Conservation (phyloP, 2,888 invertebrate species). For the Andrena trimmerana region DNA sequence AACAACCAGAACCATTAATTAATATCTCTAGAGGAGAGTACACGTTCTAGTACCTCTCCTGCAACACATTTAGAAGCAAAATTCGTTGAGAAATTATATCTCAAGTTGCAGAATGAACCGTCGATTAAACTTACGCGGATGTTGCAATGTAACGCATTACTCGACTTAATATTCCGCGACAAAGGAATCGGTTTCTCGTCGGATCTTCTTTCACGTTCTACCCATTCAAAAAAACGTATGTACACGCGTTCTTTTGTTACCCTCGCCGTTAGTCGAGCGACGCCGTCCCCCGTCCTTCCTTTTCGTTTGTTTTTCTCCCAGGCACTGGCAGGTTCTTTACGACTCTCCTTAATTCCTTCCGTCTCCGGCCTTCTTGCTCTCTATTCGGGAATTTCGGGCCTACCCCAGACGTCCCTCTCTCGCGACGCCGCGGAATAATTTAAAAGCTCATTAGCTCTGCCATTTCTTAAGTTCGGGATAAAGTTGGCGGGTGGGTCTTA, state of each 20-base stretch:
- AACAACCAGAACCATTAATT: background rate
- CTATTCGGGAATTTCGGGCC: constrained; percentile 60
- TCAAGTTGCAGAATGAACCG: no score
- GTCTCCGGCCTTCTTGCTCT: constrained; percentile 15
- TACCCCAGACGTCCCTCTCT: constrained; percentile 53
- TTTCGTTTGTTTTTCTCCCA: constrained; percentile 39
- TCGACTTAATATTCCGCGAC: no score
- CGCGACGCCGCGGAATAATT: constrained; percentile 78
- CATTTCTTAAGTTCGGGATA: constrained; percentile 81
- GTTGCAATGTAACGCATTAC: no score
- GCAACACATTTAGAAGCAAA: no score
- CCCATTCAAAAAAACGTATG: constrained; percentile 4
- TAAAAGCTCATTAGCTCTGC: constrained; percentile 83
- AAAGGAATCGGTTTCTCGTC: background rate
- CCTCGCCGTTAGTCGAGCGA: constrained; percentile 16
- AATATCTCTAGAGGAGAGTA: background rate
- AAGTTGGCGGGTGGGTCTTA: constrained; percentile 74
- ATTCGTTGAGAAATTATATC: no score
- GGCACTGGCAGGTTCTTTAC: constrained; percentile 35
- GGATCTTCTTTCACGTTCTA: background rate
- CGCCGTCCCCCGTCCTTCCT: constrained; percentile 12
- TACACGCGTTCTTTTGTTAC: constrained; percentile 53
- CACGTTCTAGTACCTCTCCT: background rate
- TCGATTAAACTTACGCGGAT: no score
- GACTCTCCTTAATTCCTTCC: constrained; percentile 31